Conservation (phyloP, 2,888 invertebrate species). For the Sinopyrophorus schimmeli region DNA sequence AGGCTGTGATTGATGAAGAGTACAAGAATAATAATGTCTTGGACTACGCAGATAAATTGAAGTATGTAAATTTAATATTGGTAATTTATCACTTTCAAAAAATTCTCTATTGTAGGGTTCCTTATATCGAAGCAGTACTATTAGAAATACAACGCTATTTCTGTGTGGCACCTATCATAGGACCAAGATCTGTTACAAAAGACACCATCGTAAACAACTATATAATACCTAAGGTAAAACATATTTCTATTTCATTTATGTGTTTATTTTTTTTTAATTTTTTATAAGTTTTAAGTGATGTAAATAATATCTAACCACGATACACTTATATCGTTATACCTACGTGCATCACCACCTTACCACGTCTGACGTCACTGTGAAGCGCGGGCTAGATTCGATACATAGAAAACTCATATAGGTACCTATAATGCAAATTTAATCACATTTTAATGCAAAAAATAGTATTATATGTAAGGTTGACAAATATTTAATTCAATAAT, state of each 20-base stretch:
- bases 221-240: slow-evolving; percentile 51
- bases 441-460: too few species aligned
- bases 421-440: too few species aligned
- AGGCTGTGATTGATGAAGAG: slow-evolving; percentile 59
- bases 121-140: slow-evolving; percentile 61
- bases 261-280: too few species aligned
- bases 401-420: too few species aligned
- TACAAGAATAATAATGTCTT: slow-evolving; percentile 54
- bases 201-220: slow-evolving; percentile 62
- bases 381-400: too few species aligned
- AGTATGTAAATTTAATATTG: slow-evolving; percentile 47
- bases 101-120: slow-evolving; percentile 50
- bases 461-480: too few species aligned
- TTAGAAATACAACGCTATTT: slow-evolving; percentile 58
- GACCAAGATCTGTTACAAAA: slow-evolving; percentile 58
- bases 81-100: too few species aligned
- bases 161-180: slow-evolving; percentile 55
- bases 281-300: neutral
- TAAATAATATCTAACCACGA: neutral
- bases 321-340: too few species aligned
- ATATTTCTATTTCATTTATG: too few species aligned
- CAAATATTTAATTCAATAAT: too few species aligned
- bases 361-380: too few species aligned
- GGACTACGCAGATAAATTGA: slow-evolving; percentile 54
- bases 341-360: too few species aligned